These are phyloP conservation scores for Bagarius yarrelli DNA, from an alignment of 2,113 vertebrate genomes.

Conservation along the genomic window DNA sequence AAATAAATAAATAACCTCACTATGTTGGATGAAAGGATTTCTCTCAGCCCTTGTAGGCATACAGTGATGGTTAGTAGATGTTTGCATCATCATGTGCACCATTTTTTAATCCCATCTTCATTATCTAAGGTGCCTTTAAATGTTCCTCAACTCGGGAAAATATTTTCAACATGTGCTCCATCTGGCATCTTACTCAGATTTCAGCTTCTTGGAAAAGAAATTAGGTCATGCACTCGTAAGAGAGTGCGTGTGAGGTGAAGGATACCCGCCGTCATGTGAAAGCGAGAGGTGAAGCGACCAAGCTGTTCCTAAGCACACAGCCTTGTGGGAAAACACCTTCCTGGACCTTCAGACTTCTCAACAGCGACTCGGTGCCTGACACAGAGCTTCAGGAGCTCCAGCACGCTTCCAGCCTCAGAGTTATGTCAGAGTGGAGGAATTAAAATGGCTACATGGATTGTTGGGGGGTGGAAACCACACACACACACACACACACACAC, in stretches of 20 bases:
- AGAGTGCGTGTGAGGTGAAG: slow-evolving; percentile 16
- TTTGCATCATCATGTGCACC: background rate
- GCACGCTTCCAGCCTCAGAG: background rate
- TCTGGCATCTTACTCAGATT: background rate
- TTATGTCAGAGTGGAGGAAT: slow-evolving; percentile 13
- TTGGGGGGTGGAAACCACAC: background rate
- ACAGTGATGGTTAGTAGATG: background rate
- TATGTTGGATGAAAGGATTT: background rate
- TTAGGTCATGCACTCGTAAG: background rate
- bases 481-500: too few species aligned
- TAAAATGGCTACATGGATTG: slow-evolving; percentile 14
- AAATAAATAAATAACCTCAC: background rate
- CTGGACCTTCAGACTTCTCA: background rate
- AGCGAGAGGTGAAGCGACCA: background rate
- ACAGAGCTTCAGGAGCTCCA: background rate
- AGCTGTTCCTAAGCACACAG: slow-evolving; percentile 17
- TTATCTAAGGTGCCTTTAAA: background rate
- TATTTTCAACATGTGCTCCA: background rate
- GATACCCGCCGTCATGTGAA: background rate
- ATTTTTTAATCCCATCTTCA: background rate
- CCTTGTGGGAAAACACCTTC: background rate
- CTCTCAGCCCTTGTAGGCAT: background rate
- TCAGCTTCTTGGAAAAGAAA: background rate
- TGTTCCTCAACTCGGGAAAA: background rate
- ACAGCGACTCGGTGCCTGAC: background rate